A percentile compares a stretch with the other conserved stretches of the same genome.
Evolutionary conservation across 2,797 vertebrate species (phyloP).

Genomic region (Coracias cyanogaster): DNA sequence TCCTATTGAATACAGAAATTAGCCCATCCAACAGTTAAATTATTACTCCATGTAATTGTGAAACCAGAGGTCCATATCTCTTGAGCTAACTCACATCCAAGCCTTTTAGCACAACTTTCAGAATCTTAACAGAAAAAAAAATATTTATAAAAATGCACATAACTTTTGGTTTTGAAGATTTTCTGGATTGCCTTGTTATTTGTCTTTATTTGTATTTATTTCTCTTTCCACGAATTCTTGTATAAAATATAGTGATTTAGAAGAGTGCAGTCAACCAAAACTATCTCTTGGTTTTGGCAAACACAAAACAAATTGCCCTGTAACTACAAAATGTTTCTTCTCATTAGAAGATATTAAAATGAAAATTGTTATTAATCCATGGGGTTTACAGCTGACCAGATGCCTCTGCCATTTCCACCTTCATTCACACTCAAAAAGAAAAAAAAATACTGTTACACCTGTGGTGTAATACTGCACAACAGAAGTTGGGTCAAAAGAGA

Average conservation of each 20-base stretch:
- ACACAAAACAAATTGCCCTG: not conserved
- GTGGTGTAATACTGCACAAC: not conserved
- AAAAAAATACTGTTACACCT: not conserved
- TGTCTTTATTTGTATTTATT: not conserved
- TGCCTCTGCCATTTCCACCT: not conserved
- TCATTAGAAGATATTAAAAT: not conserved
- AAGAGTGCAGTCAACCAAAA: not conserved
- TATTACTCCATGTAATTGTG: not conserved
- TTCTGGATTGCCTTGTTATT: not conserved
- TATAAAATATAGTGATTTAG: not conserved
- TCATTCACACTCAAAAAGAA: not conserved
- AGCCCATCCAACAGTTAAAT: not conserved
- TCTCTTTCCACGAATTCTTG: not conserved
- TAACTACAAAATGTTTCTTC: not conserved
- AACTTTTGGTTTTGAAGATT: not conserved
- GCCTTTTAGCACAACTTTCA: not conserved
- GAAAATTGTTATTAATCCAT: not conserved
- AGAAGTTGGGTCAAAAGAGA: not conserved
- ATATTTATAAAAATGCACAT: not conserved
- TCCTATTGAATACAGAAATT: not conserved
- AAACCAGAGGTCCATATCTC: not conserved
- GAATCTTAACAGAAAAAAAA: not conserved
- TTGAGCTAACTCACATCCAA: not conserved
- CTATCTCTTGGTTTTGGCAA: not conserved
- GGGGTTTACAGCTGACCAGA: not conserved